A percentile compares a stretch with the other conserved stretches of the same genome.
Conservation (phyloP, 2,888 invertebrate genomes). For the Troides aeacus region DNA sequence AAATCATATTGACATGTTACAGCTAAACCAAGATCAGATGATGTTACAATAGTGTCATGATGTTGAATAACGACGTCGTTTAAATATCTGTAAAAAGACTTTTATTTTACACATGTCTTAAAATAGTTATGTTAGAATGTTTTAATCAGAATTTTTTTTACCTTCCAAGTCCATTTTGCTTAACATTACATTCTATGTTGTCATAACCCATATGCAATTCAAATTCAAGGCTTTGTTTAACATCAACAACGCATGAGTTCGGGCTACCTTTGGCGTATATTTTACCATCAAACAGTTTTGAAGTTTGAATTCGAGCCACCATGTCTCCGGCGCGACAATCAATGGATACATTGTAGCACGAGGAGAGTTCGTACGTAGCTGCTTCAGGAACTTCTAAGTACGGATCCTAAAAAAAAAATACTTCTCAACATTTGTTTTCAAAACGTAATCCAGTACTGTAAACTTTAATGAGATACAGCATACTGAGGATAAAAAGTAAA, state of each 20-base stretch:
- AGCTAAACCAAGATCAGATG: constrained; percentile 94
- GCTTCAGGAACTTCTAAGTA: constrained; percentile 95
- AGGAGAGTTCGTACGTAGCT: constrained; percentile 93
- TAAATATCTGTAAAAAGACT: constrained; percentile 79
- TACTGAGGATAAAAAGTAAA: not conserved
- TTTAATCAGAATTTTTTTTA: constrained; percentile 45
- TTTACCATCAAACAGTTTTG: constrained; percentile 95
- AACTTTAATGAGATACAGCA: not conserved
- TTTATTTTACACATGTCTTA: not conserved
- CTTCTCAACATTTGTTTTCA: not conserved
- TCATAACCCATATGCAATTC: constrained; percentile 95
- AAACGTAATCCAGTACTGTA: not conserved
- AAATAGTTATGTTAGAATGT: not conserved
- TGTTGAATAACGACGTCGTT: constrained; percentile 97
- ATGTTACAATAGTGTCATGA: constrained; percentile 96
- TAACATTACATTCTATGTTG: constrained; percentile 95
- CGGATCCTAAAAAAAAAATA: constrained; percentile 82
- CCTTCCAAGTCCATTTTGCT: constrained; percentile 92
- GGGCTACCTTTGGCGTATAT: constrained; percentile 97
- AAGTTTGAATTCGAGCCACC: constrained; percentile 95
- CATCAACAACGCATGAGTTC: constrained; percentile 94
- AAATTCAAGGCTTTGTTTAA: constrained; percentile 92
- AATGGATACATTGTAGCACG: constrained; percentile 96
- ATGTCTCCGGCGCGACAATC: constrained; percentile 95
- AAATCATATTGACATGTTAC: constrained; percentile 97